phyloP scores from a whole-genome alignment of 2,888 invertebrate species.

The Imbricaverruca yamaguchii region DNA sequence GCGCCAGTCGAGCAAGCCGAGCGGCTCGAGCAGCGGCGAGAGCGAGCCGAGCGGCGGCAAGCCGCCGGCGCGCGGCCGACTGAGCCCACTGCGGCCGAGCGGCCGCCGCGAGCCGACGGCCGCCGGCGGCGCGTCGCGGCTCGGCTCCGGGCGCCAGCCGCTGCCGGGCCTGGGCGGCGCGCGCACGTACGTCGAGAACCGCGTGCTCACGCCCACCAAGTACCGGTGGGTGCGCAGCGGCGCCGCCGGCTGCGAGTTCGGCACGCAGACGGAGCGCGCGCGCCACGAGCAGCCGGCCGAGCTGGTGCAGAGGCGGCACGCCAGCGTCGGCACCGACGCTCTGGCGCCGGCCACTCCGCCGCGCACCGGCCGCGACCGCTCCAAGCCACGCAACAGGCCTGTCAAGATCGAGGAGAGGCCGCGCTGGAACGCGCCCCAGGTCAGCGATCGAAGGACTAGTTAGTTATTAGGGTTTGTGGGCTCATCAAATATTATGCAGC shows the following conservation, averaged over 20 bases:
- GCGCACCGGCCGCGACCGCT: slow-evolving; percentile 24
- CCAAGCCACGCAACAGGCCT: neutral
- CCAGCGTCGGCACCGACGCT: neutral
- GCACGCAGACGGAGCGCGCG: slow-evolving; percentile 34
- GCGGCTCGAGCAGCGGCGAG: slow-evolving; percentile 2
- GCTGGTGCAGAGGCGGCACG: neutral
- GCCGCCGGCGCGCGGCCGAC: neutral
- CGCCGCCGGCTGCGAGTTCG: slow-evolving; percentile 30
- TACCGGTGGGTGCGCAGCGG: slow-evolving; percentile 39
- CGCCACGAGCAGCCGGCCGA: neutral
- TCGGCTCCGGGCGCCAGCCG: slow-evolving; percentile 36
- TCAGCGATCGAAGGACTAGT: neutral
- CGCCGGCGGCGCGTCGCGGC: neutral
- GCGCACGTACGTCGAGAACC: slow-evolving; percentile 38
- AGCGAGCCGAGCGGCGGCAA: neutral
- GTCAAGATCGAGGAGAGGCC: slow-evolving; percentile 38
- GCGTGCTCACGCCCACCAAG: slow-evolving; percentile 53
- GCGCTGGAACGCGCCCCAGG: slow-evolving; percentile 43
- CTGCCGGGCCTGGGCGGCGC: slow-evolving; percentile 38
- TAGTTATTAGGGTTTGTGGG: no score
- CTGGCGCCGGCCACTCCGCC: neutral
- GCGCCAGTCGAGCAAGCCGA: neutral
- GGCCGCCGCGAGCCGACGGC: neutral
- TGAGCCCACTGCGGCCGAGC: neutral
- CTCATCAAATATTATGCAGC: no score